These are phyloP conservation scores for Hoplias malabaricus DNA, from an alignment of 2,113 vertebrate genomes.

Conservation along the genomic window DNA sequence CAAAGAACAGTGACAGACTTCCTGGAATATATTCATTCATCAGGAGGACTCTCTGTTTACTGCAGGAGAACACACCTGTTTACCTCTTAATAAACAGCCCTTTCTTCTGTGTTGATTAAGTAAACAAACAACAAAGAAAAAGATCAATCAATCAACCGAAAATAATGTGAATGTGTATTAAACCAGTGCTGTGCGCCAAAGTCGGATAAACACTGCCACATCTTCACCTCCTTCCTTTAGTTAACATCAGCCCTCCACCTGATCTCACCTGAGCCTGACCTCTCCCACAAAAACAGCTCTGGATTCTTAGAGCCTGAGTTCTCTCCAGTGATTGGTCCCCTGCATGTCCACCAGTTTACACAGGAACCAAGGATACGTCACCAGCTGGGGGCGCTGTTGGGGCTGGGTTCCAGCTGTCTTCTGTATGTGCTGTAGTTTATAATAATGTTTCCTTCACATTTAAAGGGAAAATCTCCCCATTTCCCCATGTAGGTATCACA, in stretches of 20 bases:
- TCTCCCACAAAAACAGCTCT: too few relatives aligned
- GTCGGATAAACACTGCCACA: neutral
- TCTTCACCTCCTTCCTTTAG: too few relatives aligned
- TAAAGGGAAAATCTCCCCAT: neutral
- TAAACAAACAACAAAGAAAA: neutral
- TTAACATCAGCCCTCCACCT: too few relatives aligned
- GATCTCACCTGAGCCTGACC: too few relatives aligned
- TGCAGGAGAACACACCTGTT: neutral
- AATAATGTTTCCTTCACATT: too few relatives aligned
- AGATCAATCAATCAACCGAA: neutral
- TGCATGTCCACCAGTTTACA: too few relatives aligned
- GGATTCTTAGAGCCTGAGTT: too few relatives aligned
- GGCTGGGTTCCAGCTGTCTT: too few relatives aligned
- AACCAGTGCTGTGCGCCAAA: neutral
- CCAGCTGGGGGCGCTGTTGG: too few relatives aligned
- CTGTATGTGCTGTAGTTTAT: neutral
- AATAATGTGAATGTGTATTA: neutral
- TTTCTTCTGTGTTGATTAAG: neutral
- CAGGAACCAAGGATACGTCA: too few relatives aligned
- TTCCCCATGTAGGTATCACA: too few relatives aligned
- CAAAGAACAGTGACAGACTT: neutral
- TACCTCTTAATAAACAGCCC: neutral
- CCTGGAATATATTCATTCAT: slow-evolving; percentile 11
- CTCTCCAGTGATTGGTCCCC: too few relatives aligned
- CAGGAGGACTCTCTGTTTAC: neutral